phyloP scores from a whole-genome alignment of 2,797 vertebrate genomes.

The Leptoclinus maculatus region DNA sequence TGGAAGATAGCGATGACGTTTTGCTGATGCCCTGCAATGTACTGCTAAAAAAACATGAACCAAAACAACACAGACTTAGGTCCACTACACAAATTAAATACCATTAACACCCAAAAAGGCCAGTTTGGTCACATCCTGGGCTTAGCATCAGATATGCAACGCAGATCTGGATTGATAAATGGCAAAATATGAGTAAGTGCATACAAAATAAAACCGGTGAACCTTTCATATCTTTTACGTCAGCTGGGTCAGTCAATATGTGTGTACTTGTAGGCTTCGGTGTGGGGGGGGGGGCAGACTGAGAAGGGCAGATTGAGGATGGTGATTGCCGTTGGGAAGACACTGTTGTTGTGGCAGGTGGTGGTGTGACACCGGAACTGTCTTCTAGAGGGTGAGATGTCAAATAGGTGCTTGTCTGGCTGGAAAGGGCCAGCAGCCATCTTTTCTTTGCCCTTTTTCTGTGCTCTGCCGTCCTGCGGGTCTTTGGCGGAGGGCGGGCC shows the following conservation, averaged over 20 bases:
- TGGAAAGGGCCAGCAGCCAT: constrained; percentile 47
- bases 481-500: constrained; percentile 34
- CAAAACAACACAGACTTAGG: not conserved
- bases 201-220: constrained; percentile 4
- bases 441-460: constrained; percentile 46
- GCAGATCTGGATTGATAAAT: not conserved
- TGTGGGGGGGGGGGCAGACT: not conserved
- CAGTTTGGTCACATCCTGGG: not conserved
- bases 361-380: constrained; percentile 58
- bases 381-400: constrained; percentile 56
- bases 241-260: constrained; percentile 20
- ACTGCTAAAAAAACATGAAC: not conserved
- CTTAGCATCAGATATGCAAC: not conserved
- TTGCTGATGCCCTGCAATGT: not conserved
- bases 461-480: constrained; percentile 32
- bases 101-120: not conserved
- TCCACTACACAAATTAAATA: not conserved
- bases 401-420: constrained; percentile 57
- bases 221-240: constrained; percentile 2
- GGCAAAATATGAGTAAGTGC: constrained; percentile 5
- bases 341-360: constrained; percentile 53
- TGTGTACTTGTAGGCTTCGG: constrained; percentile 22
- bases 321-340: constrained; percentile 45
- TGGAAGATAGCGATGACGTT: not conserved
- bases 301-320: constrained; percentile 30